Evolutionary conservation across 2,888 invertebrate genomes (phyloP).

Genomic region (Agriotes lineatus): DNA sequence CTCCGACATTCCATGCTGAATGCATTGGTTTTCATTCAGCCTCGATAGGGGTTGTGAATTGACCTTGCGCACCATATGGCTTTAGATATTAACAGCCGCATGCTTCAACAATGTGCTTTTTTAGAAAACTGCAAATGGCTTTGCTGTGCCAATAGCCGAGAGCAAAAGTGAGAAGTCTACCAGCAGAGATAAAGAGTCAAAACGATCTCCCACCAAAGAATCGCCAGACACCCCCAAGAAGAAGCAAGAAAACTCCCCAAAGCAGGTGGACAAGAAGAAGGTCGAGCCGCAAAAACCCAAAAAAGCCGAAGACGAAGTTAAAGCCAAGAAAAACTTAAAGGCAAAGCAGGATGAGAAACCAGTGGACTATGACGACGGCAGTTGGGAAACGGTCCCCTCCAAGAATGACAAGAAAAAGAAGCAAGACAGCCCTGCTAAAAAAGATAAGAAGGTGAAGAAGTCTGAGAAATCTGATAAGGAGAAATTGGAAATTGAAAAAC

Average conservation of each 20-base stretch:
- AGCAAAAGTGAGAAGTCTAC: constrained; percentile 71
- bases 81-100: constrained; percentile 3
- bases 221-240: constrained; percentile 66
- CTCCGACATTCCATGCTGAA: background rate
- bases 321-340: constrained; percentile 74
- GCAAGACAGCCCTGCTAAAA: constrained; percentile 66
- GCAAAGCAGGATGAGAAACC: constrained; percentile 74
- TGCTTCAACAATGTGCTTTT: constrained; percentile 2
- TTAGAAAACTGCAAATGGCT: constrained; percentile 76
- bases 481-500: constrained; percentile 64
- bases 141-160: constrained; percentile 69
- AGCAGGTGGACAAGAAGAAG: constrained; percentile 69
- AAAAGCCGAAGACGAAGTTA: constrained; percentile 68
- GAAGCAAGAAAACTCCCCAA: constrained; percentile 55
- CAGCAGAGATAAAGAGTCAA: constrained; percentile 67
- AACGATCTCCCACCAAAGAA: constrained; percentile 68
- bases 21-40: background rate
- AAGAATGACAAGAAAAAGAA: constrained; percentile 81
- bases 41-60: background rate
- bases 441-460: constrained; percentile 64
- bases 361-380: constrained; percentile 79
- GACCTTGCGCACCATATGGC: constrained; percentile 20
- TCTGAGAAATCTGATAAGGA: constrained; percentile 59
- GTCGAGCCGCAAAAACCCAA: constrained; percentile 57
- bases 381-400: constrained; percentile 80